Evolutionary conservation across 92 coral and sea anemone species (phyloP), one percentile per base, ranked within the genome.

Genomic region (Parazoanthus atlanticus): DNA sequence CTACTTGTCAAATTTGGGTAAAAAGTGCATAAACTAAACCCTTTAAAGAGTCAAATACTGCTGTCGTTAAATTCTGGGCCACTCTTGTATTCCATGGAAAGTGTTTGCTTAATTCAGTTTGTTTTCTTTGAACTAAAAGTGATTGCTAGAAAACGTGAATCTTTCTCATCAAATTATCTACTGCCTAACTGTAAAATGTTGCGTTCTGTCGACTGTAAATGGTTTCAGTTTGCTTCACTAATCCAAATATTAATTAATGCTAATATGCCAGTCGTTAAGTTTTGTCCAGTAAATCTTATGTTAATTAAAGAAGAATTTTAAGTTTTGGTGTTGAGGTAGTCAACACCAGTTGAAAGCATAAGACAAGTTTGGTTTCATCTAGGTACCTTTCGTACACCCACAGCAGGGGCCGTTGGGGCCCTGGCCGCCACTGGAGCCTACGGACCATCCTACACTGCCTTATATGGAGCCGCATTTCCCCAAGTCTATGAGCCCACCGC

Each of bases 401-500:
- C 88, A 58, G 88, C 92, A 33, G 91, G 90, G 78, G 82, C 93
- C 52, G 92, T 89, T 85, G 98, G 94, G n/a, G 80, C 90, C 32
- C 32, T 71, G 67, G 93, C 90, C 31, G 91, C 91, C 23, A 54
- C 66, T 28, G 92, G 91, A 79, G 93, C 94, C 21, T 92, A 92
- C 80, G 92, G 91, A 91, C 96, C 98, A 23, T 76, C 92, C 33
- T 93, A 93, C 83, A 91, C 93, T 26, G 90, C 97, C 76, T 78
- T 95, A 34, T 95, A 95, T 91, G 93, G 98, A 33, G 91, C 94
- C 46, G 93, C 95, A 79, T 90, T 95, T 79, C 80, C 96, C 82
- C 96, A 91, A 32, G 91, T 95, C 36, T 95, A 91, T 89, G 98
- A 95, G 88, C 94, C 98, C 76, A 84, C 98, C 30, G 74, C 93